A percentile compares a stretch with the other conserved stretches of the same genome.
Conservation (phyloP, 2,888 invertebrate species). For the Eubasilissa splendida region DNA sequence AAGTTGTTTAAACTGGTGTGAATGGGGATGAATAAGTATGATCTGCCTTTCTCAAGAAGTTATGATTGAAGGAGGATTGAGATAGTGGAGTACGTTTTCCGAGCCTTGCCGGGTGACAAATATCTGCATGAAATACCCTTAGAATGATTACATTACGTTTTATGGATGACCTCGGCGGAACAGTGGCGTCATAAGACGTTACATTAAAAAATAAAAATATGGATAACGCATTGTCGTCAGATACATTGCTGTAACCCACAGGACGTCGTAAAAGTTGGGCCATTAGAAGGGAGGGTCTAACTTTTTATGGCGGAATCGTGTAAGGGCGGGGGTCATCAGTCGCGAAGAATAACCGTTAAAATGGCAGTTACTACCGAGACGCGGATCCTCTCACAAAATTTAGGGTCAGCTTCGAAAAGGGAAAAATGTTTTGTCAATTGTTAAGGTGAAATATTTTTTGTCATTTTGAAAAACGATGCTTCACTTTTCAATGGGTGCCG, state of each 20-base stretch:
- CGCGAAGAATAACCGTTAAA: constrained; percentile 41
- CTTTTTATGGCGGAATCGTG: constrained; percentile 45
- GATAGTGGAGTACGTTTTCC: too few species aligned
- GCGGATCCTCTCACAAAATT: constrained; percentile 19
- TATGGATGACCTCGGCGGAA: constrained; percentile 11
- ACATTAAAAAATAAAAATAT: constrained; percentile 31
- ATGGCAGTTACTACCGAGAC: constrained; percentile 1
- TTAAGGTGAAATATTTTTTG: too few species aligned
- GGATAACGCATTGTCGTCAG: constrained; percentile 32
- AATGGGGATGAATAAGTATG: too few species aligned
- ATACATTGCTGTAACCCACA: constrained; percentile 22
- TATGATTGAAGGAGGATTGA: too few species aligned
- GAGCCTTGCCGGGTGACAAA: not conserved
- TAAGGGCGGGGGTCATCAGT: constrained; percentile 40
- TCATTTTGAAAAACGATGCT: too few species aligned
- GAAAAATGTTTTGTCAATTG: too few species aligned
- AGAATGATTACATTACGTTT: constrained; percentile 12
- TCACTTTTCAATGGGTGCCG: too few species aligned
- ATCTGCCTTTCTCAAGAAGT: too few species aligned
- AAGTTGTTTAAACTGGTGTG: too few species aligned
- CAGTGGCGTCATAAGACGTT: not conserved
- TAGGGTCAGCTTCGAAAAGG: constrained; percentile 7
- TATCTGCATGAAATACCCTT: not conserved
- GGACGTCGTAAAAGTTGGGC: constrained; percentile 33
- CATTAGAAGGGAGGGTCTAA: constrained; percentile 26